Conservation (phyloP, 1,140 invertebrate species). For the Solen grandis region DNA sequence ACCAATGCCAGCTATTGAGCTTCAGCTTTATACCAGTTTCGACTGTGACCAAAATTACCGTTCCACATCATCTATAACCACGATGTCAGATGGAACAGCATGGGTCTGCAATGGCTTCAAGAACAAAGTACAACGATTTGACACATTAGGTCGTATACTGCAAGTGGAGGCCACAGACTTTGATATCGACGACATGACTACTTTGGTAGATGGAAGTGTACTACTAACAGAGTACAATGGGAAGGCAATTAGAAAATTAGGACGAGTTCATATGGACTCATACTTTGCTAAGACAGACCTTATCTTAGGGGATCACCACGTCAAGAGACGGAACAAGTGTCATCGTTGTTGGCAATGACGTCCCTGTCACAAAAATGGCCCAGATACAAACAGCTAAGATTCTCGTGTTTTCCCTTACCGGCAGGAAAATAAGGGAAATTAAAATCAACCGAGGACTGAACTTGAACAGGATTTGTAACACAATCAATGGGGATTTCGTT, state of each 20-base stretch:
- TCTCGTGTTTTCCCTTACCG: conserved; percentile 37
- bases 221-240: conserved; percentile 42
- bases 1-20: conserved; percentile 43
- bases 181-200: conserved; percentile 52
- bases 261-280: conserved; percentile 17
- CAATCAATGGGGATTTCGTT: conserved; percentile 46
- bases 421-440: conserved; percentile 41
- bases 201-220: conserved; percentile 32
- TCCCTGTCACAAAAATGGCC: conserved; percentile 32
- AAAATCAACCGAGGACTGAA: conserved; percentile 28
- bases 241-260: conserved; percentile 23
- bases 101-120: conserved; percentile 52
- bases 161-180: conserved; percentile 37
- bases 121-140: conserved; percentile 47
- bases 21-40: conserved; percentile 48
- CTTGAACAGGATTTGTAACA: conserved; percentile 42
- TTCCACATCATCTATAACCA: conserved; percentile 33
- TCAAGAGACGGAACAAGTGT: conserved; percentile 45
- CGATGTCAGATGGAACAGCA: conserved; percentile 26
- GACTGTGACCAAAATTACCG: conserved; percentile 31
- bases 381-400: conserved; percentile 44
- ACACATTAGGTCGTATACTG: conserved; percentile 17
- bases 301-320: conserved; percentile 26
- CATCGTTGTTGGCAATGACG: conserved; percentile 47
- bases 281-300: conserved; percentile 53